Evolutionary conservation across 2,888 invertebrate genomes (phyloP).

Genomic region (Euspilapteryx auroguttella): DNA sequence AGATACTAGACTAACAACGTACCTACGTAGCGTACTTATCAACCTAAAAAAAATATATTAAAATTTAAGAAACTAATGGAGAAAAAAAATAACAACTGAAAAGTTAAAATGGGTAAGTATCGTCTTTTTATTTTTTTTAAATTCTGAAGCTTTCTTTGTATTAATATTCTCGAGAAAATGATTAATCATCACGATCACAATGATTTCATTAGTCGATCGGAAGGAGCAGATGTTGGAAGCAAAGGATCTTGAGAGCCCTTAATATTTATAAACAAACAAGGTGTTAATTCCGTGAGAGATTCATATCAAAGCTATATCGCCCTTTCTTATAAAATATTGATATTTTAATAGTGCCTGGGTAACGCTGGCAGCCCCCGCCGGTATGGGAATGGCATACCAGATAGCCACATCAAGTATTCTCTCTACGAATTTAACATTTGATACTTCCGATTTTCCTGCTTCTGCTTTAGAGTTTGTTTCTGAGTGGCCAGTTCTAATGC

Average conservation of each 20-base stretch:
- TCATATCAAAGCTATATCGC: slow-evolving; percentile 34
- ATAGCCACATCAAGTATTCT: slow-evolving; percentile 45
- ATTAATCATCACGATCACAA: neutral
- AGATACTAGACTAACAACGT: too few species aligned
- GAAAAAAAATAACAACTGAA: too few species aligned
- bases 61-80: too few species aligned
- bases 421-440: too few species aligned
- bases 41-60: too few species aligned
- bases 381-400: slow-evolving; percentile 41
- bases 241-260: neutral
- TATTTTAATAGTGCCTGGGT: slow-evolving; percentile 47
- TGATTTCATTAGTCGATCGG: neutral
- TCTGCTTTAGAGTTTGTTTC: too few species aligned
- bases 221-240: slow-evolving; percentile 32
- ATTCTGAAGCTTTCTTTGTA: neutral
- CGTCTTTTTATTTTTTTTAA: too few species aligned
- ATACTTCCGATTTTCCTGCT: too few species aligned
- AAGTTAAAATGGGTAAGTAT: too few species aligned
- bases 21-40: too few species aligned
- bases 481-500: slow-evolving; percentile 20
- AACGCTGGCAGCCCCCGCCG: slow-evolving; percentile 38
- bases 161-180: neutral
- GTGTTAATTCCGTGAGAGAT: slow-evolving; percentile 48
- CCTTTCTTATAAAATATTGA: slow-evolving; percentile 51
- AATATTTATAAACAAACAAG: slow-evolving; percentile 42